Evolutionary conservation across 2,113 vertebrate genomes (phyloP).

Genomic region (Nerophis lumbriciformis): DNA sequence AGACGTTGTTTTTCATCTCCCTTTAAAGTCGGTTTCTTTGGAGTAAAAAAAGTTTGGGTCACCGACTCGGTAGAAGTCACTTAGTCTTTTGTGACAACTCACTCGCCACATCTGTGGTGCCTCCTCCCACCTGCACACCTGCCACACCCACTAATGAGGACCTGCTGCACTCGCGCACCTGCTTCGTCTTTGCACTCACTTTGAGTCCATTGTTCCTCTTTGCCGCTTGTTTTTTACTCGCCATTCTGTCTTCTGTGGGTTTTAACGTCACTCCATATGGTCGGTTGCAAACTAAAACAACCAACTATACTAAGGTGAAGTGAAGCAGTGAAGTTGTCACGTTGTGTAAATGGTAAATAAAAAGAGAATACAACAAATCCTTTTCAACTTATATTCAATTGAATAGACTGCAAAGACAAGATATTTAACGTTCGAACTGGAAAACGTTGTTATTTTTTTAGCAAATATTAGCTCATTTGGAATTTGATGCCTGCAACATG

Average conservation of each 20-base stretch:
- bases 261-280: background rate
- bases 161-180: constrained; percentile 4
- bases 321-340: too few species aligned
- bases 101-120: constrained; percentile 2
- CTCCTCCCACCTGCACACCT: constrained; percentile 6
- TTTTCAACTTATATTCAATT: too few species aligned
- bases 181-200: background rate
- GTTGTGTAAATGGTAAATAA: too few species aligned
- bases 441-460: too few species aligned
- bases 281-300: background rate
- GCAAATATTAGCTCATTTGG: too few species aligned
- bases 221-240: background rate
- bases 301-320: too few species aligned
- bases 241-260: background rate
- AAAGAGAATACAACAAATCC: too few species aligned
- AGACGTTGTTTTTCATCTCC: background rate
- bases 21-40: background rate
- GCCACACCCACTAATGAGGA: background rate
- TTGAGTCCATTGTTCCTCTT: background rate
- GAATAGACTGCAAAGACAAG: too few species aligned
- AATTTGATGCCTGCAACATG: too few species aligned
- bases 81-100: background rate
- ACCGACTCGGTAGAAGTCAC: background rate
- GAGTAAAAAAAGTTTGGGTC: background rate
- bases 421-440: too few species aligned